phyloP scores from a whole-genome alignment of 2,888 invertebrate species.

The Scaptodrosophila latifasciaeformis region DNA sequence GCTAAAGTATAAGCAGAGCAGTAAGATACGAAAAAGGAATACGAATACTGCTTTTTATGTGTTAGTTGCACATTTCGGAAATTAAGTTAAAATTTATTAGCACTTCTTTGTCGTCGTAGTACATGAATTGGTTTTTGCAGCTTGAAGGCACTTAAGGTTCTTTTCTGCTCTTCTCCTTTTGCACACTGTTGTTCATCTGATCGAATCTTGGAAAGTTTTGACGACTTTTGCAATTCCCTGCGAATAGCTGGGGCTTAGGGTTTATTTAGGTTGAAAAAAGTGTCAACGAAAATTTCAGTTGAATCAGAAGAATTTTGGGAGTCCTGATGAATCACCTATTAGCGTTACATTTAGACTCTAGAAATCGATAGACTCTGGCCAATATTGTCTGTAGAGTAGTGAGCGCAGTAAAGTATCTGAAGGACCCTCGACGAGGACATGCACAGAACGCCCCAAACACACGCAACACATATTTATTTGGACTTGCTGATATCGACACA shows the following conservation, averaged over 20 bases:
- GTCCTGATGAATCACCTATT: no score
- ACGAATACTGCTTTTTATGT: conserved; percentile 53
- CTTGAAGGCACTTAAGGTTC: conserved; percentile 26
- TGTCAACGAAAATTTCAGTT: no score
- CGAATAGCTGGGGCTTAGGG: no score
- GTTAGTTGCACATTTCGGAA: conserved; percentile 69
- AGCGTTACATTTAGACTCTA: background rate
- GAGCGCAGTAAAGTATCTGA: conserved; percentile 53
- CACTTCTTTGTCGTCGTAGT: conserved; percentile 66
- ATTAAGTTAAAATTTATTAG: conserved; percentile 68
- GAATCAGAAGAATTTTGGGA: no score
- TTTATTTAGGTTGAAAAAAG: no score
- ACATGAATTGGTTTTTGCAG: conserved; percentile 62
- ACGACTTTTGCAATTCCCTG: background rate
- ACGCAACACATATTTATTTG: conserved; percentile 48
- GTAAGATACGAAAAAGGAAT: no score
- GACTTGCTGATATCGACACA: conserved; percentile 3
- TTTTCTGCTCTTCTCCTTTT: background rate
- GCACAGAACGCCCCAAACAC: conserved; percentile 6
- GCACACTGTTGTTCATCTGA: no score
- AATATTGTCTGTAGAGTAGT: conserved; percentile 30
- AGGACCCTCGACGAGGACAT: conserved; percentile 48
- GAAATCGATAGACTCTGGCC: background rate
- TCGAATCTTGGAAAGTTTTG: no score
- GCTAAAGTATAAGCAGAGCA: no score